Evolutionary conservation across 2,113 vertebrate species (phyloP), one percentile per base, ranked within the genome.

Genomic region (Cygnus buccinator): DNA sequence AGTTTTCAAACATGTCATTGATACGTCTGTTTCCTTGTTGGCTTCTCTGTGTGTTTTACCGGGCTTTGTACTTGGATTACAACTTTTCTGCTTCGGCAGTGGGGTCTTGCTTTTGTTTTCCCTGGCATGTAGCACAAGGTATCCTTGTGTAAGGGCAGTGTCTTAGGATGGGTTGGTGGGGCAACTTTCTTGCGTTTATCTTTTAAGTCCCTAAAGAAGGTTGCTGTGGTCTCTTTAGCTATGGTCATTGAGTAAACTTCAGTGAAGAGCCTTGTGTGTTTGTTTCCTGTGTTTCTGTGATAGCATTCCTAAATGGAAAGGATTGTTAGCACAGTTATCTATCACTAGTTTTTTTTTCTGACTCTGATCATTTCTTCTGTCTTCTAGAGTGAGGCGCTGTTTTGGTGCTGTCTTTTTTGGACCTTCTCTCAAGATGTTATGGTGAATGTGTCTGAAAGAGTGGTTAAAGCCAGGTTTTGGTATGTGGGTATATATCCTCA

Each of bases 121-220:
- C 29, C 17, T 87, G 1, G 29, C 0, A 0, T 48, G 25, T 44
- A 21, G 65, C 29, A 44, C 20, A 31, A 44, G 18, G 19, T 33
- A 9, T 23, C 7, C 80, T 76, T 37, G 59, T 77, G 8, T 77
- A 62, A 63, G 12, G 66, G 46, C 21, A 11, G 8, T 15, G 28
- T 50, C 5, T 2, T 46, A 18, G 44, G 4, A 11, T 68, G 29
- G 52, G 22, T 72, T 63, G 35, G 22, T 13, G 22, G 50, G 39
- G 33, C 31, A 75, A 46, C 23, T 68, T 81, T 0, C 37, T 20
- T 89, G 62, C 16, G 23, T 0, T 87, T 68, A 13, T 13, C 62
- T 75, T 79, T 25, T 39, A 75, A 68, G n/a, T 37, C 59, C 35
- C 13, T 14, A 46, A 50, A 22, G 33, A 29, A n/a, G 17, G 16